Base-by-base conservation (phyloP, 53 echinoderm and acorn worm genomes). In the Apostichopus leukothele region DNA sequence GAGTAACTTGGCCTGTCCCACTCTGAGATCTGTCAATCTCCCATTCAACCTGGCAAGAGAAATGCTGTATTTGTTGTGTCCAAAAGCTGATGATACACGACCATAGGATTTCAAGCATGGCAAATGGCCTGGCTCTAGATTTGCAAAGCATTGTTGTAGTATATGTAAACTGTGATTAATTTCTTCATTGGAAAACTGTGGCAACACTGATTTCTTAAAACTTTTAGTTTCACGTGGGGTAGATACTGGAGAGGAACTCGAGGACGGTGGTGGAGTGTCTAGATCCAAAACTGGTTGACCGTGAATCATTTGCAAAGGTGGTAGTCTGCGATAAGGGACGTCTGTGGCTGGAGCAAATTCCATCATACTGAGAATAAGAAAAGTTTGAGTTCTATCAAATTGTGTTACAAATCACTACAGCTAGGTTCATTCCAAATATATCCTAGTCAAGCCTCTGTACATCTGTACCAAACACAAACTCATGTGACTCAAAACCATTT, bases 41-140 rank as follows among this genome's bases (percentile, higher is more conserved):
- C 92, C 88, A 75, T 96, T 93, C 23, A 91, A 90, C 25, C 91
- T 84, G 5, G 96, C 96, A 55, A 99, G 90, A 22, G 91, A 75
- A 7, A 99, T 96, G 86, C 99, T 99, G 92, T 96, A 92, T 86
- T 95, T 99, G 89, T 99, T 95, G 91, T 99, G 99, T 16, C 94
- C 88, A 83, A 99, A 99, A 9, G 95, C 94, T 1, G 96, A 96
- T 5, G 94, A 93, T 4, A 93, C 93, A 78, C 96, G 71, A 52
- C 91, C 83, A 39, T 91, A 74, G 57, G 99, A 88, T 52, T 90
- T 89, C 75, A 99, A 90, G 63, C 93, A 94, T 9, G 94, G 91
- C 50, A 94, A 89, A 60, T 90, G 91, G 60, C 91, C 96, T 53
- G 99, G 94, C 54, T 90, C 63, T 21, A 96, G 86, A 26, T 92